A percentile compares a stretch with the other conserved stretches of the same genome.
These are phyloP conservation scores for Seira ritae DNA, from an alignment of 2,888 invertebrate species.

Conservation along the genomic window DNA sequence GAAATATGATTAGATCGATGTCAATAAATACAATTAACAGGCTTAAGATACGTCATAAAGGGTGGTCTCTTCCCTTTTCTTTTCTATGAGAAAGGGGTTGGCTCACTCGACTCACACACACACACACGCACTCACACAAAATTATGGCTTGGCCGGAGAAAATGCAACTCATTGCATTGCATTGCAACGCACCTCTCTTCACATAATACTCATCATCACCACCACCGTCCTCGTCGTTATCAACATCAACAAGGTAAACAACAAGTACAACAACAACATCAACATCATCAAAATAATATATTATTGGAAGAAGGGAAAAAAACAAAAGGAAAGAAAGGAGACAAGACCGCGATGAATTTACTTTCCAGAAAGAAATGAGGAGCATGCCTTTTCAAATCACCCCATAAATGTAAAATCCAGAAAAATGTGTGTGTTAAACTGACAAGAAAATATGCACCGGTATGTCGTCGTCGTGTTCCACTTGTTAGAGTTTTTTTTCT, in stretches of 20 bases:
- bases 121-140: slow-evolving; percentile 44
- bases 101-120: slow-evolving; percentile 53
- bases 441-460: slow-evolving; percentile 21
- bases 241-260: slow-evolving; percentile 15
- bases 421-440: slow-evolving; percentile 12
- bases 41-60: slow-evolving; percentile 63
- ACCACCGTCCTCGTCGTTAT: slow-evolving; percentile 30
- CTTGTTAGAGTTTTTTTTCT: slow-evolving; percentile 2
- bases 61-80: slow-evolving; percentile 64
- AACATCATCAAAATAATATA: slow-evolving; percentile 33
- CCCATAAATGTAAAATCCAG: slow-evolving; percentile 1
- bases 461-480: slow-evolving; percentile 14
- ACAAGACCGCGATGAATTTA: background rate
- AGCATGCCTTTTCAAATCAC: slow-evolving; percentile 23
- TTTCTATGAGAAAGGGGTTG: slow-evolving; percentile 62
- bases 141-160: slow-evolving; percentile 1
- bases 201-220: background rate
- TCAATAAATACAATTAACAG: slow-evolving; percentile 71
- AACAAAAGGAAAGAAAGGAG: background rate
- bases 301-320: slow-evolving; percentile 29
- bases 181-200: too few species aligned
- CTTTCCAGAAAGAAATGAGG: slow-evolving; percentile 8
- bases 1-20: slow-evolving; percentile 72
- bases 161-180: slow-evolving; percentile 3
- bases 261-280: slow-evolving; percentile 26